Base-by-base conservation (phyloP, 2,113 vertebrate genomes). In the Crotalus helleri region DNA sequence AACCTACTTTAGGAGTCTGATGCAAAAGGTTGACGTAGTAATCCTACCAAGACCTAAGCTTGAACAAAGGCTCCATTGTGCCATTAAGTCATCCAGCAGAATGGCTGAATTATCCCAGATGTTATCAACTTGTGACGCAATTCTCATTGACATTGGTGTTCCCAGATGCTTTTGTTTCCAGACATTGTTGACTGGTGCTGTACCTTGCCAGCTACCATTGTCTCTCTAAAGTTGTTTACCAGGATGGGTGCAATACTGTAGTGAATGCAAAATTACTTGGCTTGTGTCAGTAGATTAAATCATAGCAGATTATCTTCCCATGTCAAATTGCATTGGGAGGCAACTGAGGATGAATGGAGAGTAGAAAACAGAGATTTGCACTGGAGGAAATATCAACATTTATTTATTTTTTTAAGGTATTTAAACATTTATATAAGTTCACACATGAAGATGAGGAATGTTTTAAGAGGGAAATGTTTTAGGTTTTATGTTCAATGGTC, bases 181-280 rank as follows among this genome's bases (percentile, higher is more conserved):
- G 17, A 94, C 93, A 94, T 96, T 98, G 94, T 98, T 96, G 96
- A 95, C 93, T 92, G 96, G 95, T 85, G 91, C 95, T 49, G 91
- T 55, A 54, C 94, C 93, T 96, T 95, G 93, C 94, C 96, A 94
- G 93, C 59, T 94, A 92, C 94, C 95, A 96, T 98, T 98, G 97
- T 98, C 94, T 94, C 94, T 17, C 61, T 94, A 94, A 33, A 0
- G 89, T 96, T 94, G 90, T 97, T 96, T 95, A 39, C 46, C 3
- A 92, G 89, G 94, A 23, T 91, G 91, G 92, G 81, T 92, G 92
- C 87, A 0, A 89, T 93, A 33, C 64, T 69, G 92, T 44, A 74
- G 91, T 81, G 74, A 90, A 64, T 69, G 90, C 26, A 39, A 33
- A 95, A 86, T 8, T 91, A 3, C 24, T 94, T 96, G 94, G 92